A percentile compares a stretch with the other conserved stretches of the same genome.
Conservation (phyloP, 2,888 invertebrate species). For the Pimpla rufipes region DNA sequence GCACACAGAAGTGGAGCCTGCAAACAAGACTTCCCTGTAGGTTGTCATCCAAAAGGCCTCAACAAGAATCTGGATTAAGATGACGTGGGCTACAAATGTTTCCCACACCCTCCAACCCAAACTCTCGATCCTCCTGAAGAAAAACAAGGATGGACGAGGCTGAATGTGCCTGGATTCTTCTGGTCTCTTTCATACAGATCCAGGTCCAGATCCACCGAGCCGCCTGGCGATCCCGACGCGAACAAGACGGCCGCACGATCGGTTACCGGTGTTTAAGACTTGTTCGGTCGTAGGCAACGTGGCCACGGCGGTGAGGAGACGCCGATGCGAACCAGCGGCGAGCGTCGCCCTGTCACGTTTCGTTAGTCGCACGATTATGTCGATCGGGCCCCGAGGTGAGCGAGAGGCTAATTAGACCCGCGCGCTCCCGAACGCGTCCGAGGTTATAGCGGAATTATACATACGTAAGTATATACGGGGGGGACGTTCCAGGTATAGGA, state of each 20-base stretch:
- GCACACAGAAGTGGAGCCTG: not conserved
- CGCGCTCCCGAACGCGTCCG: conserved; percentile 48
- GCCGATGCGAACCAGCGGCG: conserved; percentile 44
- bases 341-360: conserved; percentile 80
- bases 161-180: conserved; percentile 35
- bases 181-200: conserved; percentile 22
- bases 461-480: conserved; percentile 13
- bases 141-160: conserved; percentile 30
- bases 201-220: conserved; percentile 5
- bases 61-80: conserved; percentile 48
- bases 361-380: conserved; percentile 77
- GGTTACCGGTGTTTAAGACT: conserved; percentile 82
- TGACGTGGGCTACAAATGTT: conserved; percentile 44
- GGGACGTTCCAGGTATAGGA: not conserved
- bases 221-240: conserved; percentile 56
- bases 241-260: conserved; percentile 83
- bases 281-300: conserved; percentile 43
- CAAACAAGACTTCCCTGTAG: not conserved
- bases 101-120: conserved; percentile 49
- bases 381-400: conserved; percentile 50
- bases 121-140: not conserved
- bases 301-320: conserved; percentile 6
- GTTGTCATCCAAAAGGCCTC: not conserved
- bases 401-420: conserved; percentile 64
- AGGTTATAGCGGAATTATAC: conserved; percentile 3